Conservation (phyloP, 1,140 invertebrate species). For the Coboldia fuscipes region DNA sequence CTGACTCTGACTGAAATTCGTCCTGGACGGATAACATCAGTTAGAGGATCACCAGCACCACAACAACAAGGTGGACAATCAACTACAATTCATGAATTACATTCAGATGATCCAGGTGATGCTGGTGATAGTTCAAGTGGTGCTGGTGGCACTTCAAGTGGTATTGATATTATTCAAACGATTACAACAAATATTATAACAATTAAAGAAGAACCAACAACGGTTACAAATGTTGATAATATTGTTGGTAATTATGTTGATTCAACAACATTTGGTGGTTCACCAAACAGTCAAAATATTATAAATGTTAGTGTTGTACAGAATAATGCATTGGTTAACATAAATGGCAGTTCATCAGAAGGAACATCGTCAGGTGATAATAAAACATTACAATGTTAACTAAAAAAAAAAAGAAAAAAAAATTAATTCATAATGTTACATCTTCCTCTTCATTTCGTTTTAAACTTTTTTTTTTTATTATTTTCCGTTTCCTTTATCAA, state of each 20-base stretch:
- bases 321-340: neutral
- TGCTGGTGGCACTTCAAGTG: neutral
- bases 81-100: too few relatives aligned
- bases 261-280: slow-evolving; percentile 33
- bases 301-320: slow-evolving; percentile 1
- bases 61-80: neutral
- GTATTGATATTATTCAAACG: neutral
- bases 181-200: slow-evolving; percentile 11
- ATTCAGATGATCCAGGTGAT: neutral
- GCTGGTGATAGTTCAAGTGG: neutral
- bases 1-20: slow-evolving; percentile 11
- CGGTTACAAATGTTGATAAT: slow-evolving; percentile 24
- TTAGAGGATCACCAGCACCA: neutral
- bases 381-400: neutral
- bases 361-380: slow-evolving; percentile 1
- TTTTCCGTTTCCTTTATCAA: too few relatives aligned
- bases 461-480: too few relatives aligned
- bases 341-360: neutral
- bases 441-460: too few relatives aligned
- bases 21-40: slow-evolving; percentile 7
- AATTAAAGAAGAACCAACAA: slow-evolving; percentile 36
- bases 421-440: too few relatives aligned
- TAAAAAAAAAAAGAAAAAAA: neutral
- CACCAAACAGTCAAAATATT: slow-evolving; percentile 19
- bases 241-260: slow-evolving; percentile 33